phyloP scores from a whole-genome alignment of 2,113 vertebrate genomes.

The Neotoma lepida region DNA sequence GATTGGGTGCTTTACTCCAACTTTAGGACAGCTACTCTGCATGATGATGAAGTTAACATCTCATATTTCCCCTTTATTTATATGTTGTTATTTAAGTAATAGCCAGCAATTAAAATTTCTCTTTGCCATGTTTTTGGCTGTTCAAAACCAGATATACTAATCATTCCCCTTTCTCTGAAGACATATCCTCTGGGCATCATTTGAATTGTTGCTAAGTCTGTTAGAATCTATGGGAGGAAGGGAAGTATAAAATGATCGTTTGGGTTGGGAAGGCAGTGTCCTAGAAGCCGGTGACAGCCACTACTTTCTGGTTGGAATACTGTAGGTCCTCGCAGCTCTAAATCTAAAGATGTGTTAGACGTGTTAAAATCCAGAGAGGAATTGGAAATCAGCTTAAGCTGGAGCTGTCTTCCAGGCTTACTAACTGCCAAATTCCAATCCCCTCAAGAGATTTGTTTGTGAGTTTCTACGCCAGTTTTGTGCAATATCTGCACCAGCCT shows the following conservation, averaged over 20 bases:
- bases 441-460: constrained; percentile 66
- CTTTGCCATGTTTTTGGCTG: constrained; percentile 14
- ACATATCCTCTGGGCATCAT: not conserved
- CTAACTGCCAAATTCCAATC: constrained; percentile 59
- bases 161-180: not conserved
- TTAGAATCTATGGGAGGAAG: not conserved
- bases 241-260: not conserved
- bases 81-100: constrained; percentile 29
- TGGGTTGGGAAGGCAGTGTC: not conserved
- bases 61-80: constrained; percentile 32
- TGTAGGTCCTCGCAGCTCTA: constrained; percentile 44
- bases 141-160: constrained; percentile 7
- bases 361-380: constrained; percentile 72
- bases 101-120: constrained; percentile 3
- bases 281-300: not conserved
- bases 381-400: constrained; percentile 73
- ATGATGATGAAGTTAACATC: not conserved
- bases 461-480: constrained; percentile 54
- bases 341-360: constrained; percentile 66
- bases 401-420: constrained; percentile 49
- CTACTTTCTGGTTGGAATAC: not conserved
- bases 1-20: not conserved
- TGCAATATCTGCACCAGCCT: constrained; percentile 58
- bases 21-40: not conserved
- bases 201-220: constrained; percentile 37